phyloP scores from a whole-genome alignment of 1,140 invertebrate genomes.

The Saxidomus purpurata region DNA sequence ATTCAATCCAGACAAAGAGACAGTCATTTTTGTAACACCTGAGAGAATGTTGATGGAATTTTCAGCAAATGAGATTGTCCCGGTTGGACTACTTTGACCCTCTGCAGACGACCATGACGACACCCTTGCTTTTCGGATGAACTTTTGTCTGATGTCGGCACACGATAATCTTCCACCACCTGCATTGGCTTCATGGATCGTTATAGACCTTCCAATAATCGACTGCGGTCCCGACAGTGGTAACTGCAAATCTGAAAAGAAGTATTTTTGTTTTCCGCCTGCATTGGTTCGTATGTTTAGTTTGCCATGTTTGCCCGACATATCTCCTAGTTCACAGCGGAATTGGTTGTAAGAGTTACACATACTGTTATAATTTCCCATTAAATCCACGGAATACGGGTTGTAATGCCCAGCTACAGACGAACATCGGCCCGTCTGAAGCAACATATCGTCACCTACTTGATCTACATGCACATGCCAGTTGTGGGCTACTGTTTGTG shows the following conservation, averaged over 20 bases:
- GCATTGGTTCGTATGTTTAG: conserved; percentile 92
- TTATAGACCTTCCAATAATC: conserved; percentile 94
- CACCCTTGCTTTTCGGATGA: conserved; percentile 75
- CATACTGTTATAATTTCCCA: conserved; percentile 70
- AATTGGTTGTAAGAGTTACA: conserved; percentile 85
- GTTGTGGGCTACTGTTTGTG: conserved; percentile 91
- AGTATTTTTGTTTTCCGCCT: conserved; percentile 90
- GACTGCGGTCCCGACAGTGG: conserved; percentile 92
- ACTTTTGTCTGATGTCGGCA: conserved; percentile 87
- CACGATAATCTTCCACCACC: conserved; percentile 95
- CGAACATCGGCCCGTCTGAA: conserved; percentile 85
- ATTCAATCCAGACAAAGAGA: conserved; percentile 90
- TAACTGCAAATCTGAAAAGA: conserved; percentile 93
- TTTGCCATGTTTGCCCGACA: conserved; percentile 89
- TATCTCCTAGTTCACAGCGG: conserved; percentile 88
- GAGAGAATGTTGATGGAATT: conserved; percentile 85
- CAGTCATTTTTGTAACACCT: conserved; percentile 75
- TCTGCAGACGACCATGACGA: conserved; percentile 82
- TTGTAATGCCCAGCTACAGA: conserved; percentile 94
- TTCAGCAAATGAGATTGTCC: conserved; percentile 72
- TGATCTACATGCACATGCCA: conserved; percentile 90
- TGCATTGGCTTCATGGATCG: conserved; percentile 95
- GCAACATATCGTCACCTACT: conserved; percentile 91
- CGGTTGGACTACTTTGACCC: conserved; percentile 68
- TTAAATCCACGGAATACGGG: conserved; percentile 90